A percentile compares a stretch with the other conserved stretches of the same genome.
These are phyloP conservation scores for Achroia grisella DNA, from an alignment of 1,140 invertebrate genomes.

Conservation along the genomic window DNA sequence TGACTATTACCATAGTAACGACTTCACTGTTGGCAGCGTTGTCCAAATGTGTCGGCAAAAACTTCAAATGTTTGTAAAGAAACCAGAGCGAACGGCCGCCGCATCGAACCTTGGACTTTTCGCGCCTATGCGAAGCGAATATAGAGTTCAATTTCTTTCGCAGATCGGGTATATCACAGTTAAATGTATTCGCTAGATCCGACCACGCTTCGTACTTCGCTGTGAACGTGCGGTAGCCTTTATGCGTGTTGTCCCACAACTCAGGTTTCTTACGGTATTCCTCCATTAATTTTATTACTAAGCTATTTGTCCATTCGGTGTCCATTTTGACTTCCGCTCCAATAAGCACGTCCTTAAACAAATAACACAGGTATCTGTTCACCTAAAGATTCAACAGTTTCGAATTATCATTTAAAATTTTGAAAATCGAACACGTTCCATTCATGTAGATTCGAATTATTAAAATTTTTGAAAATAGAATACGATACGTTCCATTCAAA, in stretches of 20 bases:
- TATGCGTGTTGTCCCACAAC: slow-evolving; percentile 45
- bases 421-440: too few relatives aligned
- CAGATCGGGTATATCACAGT: slow-evolving; percentile 47
- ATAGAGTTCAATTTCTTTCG: slow-evolving; percentile 58
- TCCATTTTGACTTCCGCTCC: slow-evolving; percentile 18
- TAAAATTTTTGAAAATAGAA: too few relatives aligned
- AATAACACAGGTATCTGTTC: too few relatives aligned
- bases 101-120: slow-evolving; percentile 42
- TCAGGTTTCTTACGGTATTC: slow-evolving; percentile 35
- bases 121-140: slow-evolving; percentile 54
- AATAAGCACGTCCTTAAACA: too few relatives aligned
- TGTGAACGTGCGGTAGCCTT: slow-evolving; percentile 33
- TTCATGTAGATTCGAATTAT: too few relatives aligned
- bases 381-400: too few relatives aligned
- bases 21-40: not conserved
- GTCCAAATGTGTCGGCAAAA: slow-evolving; percentile 41
- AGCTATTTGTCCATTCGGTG: slow-evolving; percentile 43
- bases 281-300: slow-evolving; percentile 33
- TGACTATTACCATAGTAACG: too few relatives aligned
- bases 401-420: too few relatives aligned
- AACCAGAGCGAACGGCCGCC: slow-evolving; percentile 49
- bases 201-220: slow-evolving; percentile 53
- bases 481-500: too few relatives aligned
- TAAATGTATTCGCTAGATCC: slow-evolving; percentile 37
- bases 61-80: slow-evolving; percentile 42